These are phyloP conservation scores for Oceanodroma tethys DNA, from an alignment of 2,113 vertebrate genomes.

Conservation along the genomic window DNA sequence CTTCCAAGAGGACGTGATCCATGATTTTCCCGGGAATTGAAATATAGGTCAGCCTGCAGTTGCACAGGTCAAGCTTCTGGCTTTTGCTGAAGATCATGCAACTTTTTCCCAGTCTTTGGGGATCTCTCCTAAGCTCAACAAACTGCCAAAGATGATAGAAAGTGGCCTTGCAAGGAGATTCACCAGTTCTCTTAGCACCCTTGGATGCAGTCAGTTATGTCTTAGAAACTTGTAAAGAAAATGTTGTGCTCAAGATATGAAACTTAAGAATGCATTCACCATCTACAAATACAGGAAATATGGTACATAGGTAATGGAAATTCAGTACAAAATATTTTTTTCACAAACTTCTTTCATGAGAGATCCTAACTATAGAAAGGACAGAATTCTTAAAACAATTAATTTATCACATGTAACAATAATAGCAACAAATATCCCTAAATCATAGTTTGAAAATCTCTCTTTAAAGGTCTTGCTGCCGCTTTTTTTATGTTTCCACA, in stretches of 20 bases:
- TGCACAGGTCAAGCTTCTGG: background rate
- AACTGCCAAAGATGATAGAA: background rate
- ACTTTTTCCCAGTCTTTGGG: background rate
- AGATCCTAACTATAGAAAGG: background rate
- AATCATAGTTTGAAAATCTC: background rate
- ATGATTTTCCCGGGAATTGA: background rate
- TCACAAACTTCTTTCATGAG: background rate
- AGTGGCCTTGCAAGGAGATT: background rate
- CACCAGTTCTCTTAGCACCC: background rate
- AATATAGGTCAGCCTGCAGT: background rate
- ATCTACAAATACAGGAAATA: background rate
- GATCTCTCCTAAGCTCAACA: background rate
- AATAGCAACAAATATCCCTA: background rate
- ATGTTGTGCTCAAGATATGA: background rate
- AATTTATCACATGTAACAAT: background rate
- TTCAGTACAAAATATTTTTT: background rate
- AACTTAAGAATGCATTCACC: background rate
- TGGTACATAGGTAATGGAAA: background rate
- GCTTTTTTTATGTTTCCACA: background rate
- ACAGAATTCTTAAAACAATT: background rate
- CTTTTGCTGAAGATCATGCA: background rate
- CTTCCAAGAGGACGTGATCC: background rate
- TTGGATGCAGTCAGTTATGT: background rate
- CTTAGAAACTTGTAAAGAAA: background rate
- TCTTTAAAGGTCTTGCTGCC: background rate